Percentiles rank a stretch among this genome's conserved stretches.
These are phyloP conservation scores for Brachymystax lenok DNA, from an alignment of 2,797 vertebrate genomes.

Conservation along the genomic window DNA sequence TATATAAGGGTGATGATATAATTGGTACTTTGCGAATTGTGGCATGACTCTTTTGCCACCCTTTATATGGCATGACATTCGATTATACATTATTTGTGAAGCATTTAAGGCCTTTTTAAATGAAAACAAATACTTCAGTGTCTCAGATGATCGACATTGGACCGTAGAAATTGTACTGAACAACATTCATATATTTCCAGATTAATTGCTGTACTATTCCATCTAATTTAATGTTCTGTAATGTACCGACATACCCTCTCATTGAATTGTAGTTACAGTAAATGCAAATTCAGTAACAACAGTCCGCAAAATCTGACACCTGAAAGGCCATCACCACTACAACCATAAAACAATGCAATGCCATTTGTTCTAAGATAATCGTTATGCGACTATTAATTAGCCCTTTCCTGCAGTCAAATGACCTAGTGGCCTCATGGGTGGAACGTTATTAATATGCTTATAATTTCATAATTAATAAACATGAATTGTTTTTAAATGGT, in stretches of 20 bases:
- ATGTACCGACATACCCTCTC: neutral
- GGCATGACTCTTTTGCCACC: neutral
- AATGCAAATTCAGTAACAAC: constrained; percentile 27
- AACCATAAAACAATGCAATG: no score
- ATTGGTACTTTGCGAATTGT: neutral
- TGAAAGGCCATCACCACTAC: constrained; percentile 38
- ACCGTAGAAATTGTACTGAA: neutral
- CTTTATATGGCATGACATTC: neutral
- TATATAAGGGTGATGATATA: neutral
- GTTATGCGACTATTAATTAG: no score
- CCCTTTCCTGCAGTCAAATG: no score
- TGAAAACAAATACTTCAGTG: neutral
- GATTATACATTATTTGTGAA: neutral
- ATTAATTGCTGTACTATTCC: neutral
- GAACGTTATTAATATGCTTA: no score
- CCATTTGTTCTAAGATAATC: no score
- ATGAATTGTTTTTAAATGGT: no score
- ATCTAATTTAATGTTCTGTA: neutral
- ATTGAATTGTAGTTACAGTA: neutral
- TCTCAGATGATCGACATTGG: neutral
- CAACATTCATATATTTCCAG: neutral
- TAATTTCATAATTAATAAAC: no score
- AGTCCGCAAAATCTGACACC: constrained; percentile 19
- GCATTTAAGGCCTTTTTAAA: neutral
- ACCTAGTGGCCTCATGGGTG: no score